These are phyloP conservation scores for Eledone cirrhosa DNA, from an alignment of 2,888 invertebrate species.

Conservation along the genomic window DNA sequence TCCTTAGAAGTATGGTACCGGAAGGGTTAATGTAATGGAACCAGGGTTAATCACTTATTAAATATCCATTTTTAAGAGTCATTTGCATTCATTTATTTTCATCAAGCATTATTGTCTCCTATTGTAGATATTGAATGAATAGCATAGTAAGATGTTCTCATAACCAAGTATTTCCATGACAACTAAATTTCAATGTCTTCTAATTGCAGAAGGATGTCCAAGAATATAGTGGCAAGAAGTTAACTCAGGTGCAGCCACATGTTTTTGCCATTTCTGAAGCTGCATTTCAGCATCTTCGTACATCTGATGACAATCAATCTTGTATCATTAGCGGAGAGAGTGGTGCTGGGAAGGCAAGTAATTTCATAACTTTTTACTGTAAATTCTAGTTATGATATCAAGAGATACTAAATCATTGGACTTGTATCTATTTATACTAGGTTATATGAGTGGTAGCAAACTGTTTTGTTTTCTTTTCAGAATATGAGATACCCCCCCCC, in stretches of 20 bases:
- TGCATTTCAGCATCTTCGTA: slow-evolving; percentile 80
- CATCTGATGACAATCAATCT: slow-evolving; percentile 73
- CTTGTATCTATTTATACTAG: too few species aligned
- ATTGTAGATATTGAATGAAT: not conserved
- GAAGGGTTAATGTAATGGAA: too few species aligned
- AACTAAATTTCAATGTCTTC: not conserved
- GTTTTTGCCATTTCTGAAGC: slow-evolving; percentile 92
- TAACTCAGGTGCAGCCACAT: slow-evolving; percentile 79
- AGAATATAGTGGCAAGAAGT: slow-evolving; percentile 71
- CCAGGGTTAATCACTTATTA: too few species aligned
- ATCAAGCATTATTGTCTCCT: not conserved
- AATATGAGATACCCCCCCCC: too few species aligned
- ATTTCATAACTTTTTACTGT: too few species aligned
- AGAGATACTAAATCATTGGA: too few species aligned
- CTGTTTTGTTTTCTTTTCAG: too few species aligned
- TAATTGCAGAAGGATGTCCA: slow-evolving; percentile 51
- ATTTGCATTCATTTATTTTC: not conserved
- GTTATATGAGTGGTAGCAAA: too few species aligned
- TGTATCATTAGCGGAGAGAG: slow-evolving; percentile 81
- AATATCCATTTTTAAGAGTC: too few species aligned
- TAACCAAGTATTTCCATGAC: not conserved
- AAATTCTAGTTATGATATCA: too few species aligned
- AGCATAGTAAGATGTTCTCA: not conserved
- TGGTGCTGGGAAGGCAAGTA: slow-evolving; percentile 83
- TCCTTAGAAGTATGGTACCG: too few species aligned